phyloP scores from a whole-genome alignment of 2,888 invertebrate species.

The Hirtodrosophila histrioides region DNA sequence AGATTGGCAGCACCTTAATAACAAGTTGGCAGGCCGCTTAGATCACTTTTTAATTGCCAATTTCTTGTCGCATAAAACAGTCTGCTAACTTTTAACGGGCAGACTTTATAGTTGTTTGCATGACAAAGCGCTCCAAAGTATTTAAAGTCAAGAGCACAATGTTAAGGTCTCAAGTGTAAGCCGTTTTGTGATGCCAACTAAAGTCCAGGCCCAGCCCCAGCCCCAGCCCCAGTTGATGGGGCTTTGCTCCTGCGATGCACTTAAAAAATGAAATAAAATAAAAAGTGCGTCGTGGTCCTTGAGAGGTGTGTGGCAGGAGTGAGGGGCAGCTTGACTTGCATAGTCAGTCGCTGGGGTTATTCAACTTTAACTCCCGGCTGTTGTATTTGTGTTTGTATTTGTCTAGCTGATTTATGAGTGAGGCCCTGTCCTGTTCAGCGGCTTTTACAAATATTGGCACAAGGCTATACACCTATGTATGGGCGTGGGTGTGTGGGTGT shows the following conservation, averaged over 20 bases:
- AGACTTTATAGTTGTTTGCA: no score
- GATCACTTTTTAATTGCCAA: no score
- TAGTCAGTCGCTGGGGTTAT: conserved; percentile 38
- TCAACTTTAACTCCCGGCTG: conserved; percentile 52
- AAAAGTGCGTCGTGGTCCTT: conserved; percentile 18
- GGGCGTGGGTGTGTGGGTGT: conserved; percentile 2
- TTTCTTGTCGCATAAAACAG: no score
- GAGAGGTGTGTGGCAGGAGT: not conserved
- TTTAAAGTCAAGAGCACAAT: conserved; percentile 1
- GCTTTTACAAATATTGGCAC: conserved; percentile 64
- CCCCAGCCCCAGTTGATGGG: conserved; percentile 16
- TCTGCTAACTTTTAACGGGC: no score
- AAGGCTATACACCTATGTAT: conserved; percentile 37
- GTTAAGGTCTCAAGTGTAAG: conserved; percentile 14
- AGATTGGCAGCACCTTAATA: no score
- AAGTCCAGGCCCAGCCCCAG: conserved; percentile 10
- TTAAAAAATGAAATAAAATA: conserved; percentile 31
- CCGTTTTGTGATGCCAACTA: conserved; percentile 9
- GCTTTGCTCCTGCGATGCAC: not conserved
- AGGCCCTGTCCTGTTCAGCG: conserved; percentile 32
- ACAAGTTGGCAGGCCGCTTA: no score
- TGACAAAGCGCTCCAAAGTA: not conserved
- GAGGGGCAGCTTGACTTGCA: conserved; percentile 7
- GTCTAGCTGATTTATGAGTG: conserved; percentile 72
- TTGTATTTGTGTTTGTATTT: conserved; percentile 56